Percentiles rank a stretch among this genome's conserved stretches.
phyloP scores from a whole-genome alignment of 2,888 invertebrate species.

The Plutella xylostella region DNA sequence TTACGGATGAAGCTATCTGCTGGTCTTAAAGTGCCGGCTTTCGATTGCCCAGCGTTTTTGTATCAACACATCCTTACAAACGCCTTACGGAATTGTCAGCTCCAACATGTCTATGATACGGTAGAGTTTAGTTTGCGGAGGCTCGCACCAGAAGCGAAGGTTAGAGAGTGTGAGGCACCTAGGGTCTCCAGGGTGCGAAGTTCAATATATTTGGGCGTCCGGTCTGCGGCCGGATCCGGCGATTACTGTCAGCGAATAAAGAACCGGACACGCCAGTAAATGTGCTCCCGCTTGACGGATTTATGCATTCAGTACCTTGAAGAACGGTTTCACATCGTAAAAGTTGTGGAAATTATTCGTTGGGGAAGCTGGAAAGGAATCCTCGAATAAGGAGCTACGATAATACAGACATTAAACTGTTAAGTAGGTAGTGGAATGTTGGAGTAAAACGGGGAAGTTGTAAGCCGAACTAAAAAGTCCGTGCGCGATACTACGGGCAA shows the following conservation, averaged over 20 bases:
- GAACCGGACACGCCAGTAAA: conserved; percentile 19
- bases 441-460: no score
- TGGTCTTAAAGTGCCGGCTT: conserved; percentile 44
- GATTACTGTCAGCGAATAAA: conserved; percentile 57
- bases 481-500: no score
- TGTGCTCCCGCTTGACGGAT: no score
- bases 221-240: conserved; percentile 41
- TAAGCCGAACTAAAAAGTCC: no score
- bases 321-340: no score
- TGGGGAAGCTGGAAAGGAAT: no score
- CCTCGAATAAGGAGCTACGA: no score
- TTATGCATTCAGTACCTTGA: no score
- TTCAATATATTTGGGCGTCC: conserved; percentile 48
- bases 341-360: no score
- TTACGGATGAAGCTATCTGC: conserved; percentile 51
- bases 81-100: background rate
- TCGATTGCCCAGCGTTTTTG: conserved; percentile 46
- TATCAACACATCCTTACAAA: background rate
- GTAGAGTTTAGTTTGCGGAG: conserved; percentile 1
- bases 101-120: background rate
- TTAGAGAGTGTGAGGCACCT: conserved; percentile 26
- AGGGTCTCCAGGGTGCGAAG: conserved; percentile 48
- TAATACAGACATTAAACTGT: no score
- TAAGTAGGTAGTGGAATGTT: no score
- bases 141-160: conserved; percentile 30